Percentiles rank a stretch among this genome's conserved stretches.
These are phyloP conservation scores for Cathartes aura DNA, from an alignment of 2,113 vertebrate genomes.

Conservation along the genomic window DNA sequence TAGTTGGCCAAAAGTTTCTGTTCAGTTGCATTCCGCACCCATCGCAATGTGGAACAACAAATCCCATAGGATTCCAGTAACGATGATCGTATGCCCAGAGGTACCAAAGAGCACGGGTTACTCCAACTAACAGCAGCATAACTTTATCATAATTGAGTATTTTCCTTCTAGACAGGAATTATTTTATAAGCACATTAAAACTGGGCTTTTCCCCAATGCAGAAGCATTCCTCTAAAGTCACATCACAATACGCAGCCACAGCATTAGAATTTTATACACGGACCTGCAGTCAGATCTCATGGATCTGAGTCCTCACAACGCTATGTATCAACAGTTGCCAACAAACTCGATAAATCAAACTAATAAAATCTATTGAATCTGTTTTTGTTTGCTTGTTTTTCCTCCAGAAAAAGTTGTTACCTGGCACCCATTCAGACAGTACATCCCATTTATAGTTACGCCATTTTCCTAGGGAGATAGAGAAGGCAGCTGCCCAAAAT, in stretches of 20 bases:
- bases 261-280: neutral
- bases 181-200: neutral
- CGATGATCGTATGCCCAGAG: neutral
- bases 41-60: accelerated
- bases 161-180: neutral
- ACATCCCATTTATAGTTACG: neutral
- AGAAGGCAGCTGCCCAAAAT: neutral
- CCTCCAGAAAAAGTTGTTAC: neutral
- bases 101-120: neutral
- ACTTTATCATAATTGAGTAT: neutral
- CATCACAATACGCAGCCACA: neutral
- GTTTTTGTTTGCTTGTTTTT: neutral
- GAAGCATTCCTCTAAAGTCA: neutral
- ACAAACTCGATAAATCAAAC: neutral
- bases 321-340: neutral
- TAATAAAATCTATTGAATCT: neutral
- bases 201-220: accelerated
- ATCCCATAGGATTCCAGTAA: neutral
- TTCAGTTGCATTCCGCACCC: neutral
- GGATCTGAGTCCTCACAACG: neutral
- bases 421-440: neutral
- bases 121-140: neutral
- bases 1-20: neutral
- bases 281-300: neutral
- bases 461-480: neutral